Evolutionary conservation across 2,797 vertebrate species (phyloP).

Genomic region (Poecilia gillii): DNA sequence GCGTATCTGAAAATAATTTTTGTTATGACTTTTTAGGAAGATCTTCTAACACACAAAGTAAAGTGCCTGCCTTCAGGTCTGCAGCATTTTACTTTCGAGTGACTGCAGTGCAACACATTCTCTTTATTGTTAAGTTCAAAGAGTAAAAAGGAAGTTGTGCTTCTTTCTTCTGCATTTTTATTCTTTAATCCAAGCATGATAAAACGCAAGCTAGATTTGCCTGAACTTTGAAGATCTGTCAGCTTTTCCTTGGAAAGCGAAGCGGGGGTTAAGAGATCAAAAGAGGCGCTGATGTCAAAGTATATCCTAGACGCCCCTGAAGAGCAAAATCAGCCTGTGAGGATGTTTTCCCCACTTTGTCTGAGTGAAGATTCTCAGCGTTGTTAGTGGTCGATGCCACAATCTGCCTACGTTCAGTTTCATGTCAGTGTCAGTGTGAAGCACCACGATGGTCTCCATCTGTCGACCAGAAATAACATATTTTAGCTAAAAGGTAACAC

Average conservation of each 20-base stretch:
- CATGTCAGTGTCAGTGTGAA: constrained; percentile 29
- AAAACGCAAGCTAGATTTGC: constrained; percentile 1
- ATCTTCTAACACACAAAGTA: neutral
- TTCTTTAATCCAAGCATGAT: constrained; percentile 23
- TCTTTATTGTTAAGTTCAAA: constrained; percentile 29
- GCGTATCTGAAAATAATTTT: neutral
- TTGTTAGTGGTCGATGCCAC: constrained; percentile 20
- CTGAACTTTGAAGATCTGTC: neutral
- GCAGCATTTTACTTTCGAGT: constrained; percentile 21
- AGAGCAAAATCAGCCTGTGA: constrained; percentile 15
- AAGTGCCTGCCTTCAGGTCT: constrained; percentile 26
- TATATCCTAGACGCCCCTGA: neutral
- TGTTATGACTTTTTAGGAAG: constrained; percentile 8
- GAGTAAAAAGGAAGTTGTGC: constrained; percentile 39
- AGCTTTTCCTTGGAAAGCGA: neutral
- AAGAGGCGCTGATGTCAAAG: constrained; percentile 18
- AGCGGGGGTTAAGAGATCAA: neutral
- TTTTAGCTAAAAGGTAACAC: constrained; percentile 15
- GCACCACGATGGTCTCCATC: constrained; percentile 23
- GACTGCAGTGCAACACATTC: constrained; percentile 3
- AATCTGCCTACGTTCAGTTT: constrained; percentile 18
- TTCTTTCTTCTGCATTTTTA: constrained; percentile 15
- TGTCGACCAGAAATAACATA: constrained; percentile 1
- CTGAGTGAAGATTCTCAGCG: constrained; percentile 4
- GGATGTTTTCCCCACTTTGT: constrained; percentile 11